Percentiles rank a stretch among this genome's conserved stretches.
Evolutionary conservation across 2,797 vertebrate genomes (phyloP).

Genomic region (Brachyrhaphis roseni): DNA sequence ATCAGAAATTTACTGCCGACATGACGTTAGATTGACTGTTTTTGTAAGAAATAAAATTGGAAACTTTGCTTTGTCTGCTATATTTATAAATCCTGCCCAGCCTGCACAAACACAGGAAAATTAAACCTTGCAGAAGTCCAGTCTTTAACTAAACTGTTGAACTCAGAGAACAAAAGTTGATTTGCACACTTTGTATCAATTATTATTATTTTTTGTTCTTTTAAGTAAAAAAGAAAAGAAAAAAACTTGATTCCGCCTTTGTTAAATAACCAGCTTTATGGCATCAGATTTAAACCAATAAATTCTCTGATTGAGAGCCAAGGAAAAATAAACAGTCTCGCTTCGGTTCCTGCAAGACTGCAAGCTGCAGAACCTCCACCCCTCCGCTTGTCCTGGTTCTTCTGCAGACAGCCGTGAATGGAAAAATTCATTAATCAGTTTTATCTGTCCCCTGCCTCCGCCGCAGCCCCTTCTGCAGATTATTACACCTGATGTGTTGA

Average conservation of each 20-base stretch:
- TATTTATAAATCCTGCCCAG: constrained; percentile 66
- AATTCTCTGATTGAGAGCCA: constrained; percentile 65
- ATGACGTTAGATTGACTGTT: constrained; percentile 39
- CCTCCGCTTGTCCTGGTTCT: constrained; percentile 6
- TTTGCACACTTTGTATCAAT: constrained; percentile 70
- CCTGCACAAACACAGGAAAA: constrained; percentile 59
- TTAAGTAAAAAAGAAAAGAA: constrained; percentile 22
- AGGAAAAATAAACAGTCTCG: constrained; percentile 56
- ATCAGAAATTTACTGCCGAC: constrained; percentile 48
- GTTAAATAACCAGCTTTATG: constrained; percentile 55
- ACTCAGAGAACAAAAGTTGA: constrained; percentile 68
- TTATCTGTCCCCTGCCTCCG: constrained; percentile 62
- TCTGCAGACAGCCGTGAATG: constrained; percentile 46
- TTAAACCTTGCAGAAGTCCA: constrained; percentile 47
- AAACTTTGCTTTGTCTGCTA: constrained; percentile 67
- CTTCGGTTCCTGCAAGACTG: constrained; percentile 35
- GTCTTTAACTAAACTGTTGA: constrained; percentile 60
- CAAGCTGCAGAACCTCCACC: constrained; percentile 28
- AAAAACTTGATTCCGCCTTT: constrained; percentile 53
- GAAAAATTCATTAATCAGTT: constrained; percentile 73
- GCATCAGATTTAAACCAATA: constrained; percentile 63
- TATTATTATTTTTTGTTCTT: constrained; percentile 69
- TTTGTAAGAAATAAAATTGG: constrained; percentile 77
- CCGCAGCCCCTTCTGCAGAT: constrained; percentile 54
- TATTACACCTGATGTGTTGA: constrained; percentile 78